Percentiles rank a stretch among this genome's conserved stretches.
Evolutionary conservation across 1,140 invertebrate genomes (phyloP).

Genomic region (Habropoda laboriosa): DNA sequence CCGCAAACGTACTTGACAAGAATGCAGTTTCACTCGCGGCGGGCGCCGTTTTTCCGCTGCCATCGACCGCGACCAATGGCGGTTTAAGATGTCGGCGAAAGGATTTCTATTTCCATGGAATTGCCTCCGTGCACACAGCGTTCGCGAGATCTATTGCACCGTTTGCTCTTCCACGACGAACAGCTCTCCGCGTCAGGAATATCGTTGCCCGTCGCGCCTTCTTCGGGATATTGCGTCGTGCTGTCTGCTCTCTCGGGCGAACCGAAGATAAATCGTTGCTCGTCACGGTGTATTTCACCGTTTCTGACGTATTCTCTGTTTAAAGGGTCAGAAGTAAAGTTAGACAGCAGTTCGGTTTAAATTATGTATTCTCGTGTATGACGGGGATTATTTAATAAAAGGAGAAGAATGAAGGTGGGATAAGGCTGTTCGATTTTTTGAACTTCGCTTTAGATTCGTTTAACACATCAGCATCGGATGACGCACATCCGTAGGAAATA

Average conservation of each 20-base stretch:
- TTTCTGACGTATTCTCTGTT: neutral
- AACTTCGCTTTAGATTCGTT: no score
- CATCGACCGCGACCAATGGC: slow-evolving; percentile 65
- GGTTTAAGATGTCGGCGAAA: slow-evolving; percentile 58
- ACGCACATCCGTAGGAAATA: no score
- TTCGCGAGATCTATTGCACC: slow-evolving; percentile 9
- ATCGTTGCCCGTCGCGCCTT: neutral
- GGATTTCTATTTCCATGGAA: slow-evolving; percentile 62
- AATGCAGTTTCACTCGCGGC: slow-evolving; percentile 72
- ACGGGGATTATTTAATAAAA: no score
- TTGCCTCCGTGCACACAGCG: slow-evolving; percentile 18
- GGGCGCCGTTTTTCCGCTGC: slow-evolving; percentile 66
- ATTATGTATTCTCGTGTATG: no score
- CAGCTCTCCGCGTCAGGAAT: neutral
- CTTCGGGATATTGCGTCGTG: neutral
- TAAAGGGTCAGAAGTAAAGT: no score
- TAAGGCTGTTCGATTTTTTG: no score
- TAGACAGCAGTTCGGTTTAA: no score
- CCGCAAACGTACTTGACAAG: slow-evolving; percentile 73
- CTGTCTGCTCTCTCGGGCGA: neutral
- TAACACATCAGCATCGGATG: no score
- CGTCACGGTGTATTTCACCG: neutral
- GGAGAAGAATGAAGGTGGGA: no score
- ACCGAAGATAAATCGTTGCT: slow-evolving; percentile 34
- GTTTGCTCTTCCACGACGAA: neutral